These are phyloP conservation scores for Ginglymostoma cirratum DNA, from an alignment of 2,113 vertebrate species.

Conservation along the genomic window DNA sequence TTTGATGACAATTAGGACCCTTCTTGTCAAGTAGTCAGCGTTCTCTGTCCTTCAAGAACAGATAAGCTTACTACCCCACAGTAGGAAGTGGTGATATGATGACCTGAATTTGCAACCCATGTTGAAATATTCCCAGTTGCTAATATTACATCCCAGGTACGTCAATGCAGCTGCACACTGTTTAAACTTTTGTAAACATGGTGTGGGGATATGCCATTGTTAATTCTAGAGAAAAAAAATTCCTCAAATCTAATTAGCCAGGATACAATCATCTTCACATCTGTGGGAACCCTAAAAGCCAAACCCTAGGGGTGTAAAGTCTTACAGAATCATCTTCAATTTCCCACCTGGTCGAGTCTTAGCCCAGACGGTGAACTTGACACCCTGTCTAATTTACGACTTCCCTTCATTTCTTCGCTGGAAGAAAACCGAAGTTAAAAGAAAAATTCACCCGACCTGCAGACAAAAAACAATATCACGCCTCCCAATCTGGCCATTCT, in stretches of 20 bases:
- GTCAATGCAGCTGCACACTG: not conserved
- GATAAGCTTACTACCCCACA: not conserved
- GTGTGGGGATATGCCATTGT: not conserved
- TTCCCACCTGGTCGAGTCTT: no score
- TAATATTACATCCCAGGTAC: not conserved
- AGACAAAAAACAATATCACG: not conserved
- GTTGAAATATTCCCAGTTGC: not conserved
- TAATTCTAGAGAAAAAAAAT: not conserved
- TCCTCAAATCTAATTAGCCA: not conserved
- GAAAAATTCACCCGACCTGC: not conserved
- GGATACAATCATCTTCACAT: not conserved
- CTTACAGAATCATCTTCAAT: no score
- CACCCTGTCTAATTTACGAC: not conserved
- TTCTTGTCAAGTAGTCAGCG: not conserved
- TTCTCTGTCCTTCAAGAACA: not conserved
- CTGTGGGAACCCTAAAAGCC: no score
- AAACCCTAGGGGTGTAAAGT: not conserved
- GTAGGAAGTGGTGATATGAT: not conserved
- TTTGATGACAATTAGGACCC: not conserved
- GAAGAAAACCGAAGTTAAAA: not conserved
- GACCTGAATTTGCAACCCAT: not conserved
- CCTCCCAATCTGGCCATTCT: not conserved
- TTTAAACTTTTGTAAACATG: not conserved
- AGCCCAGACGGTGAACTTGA: no score
- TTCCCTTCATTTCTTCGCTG: no score